Conservation (phyloP, 2,113 vertebrate species). For the Rhadina sibilatrix region DNA sequence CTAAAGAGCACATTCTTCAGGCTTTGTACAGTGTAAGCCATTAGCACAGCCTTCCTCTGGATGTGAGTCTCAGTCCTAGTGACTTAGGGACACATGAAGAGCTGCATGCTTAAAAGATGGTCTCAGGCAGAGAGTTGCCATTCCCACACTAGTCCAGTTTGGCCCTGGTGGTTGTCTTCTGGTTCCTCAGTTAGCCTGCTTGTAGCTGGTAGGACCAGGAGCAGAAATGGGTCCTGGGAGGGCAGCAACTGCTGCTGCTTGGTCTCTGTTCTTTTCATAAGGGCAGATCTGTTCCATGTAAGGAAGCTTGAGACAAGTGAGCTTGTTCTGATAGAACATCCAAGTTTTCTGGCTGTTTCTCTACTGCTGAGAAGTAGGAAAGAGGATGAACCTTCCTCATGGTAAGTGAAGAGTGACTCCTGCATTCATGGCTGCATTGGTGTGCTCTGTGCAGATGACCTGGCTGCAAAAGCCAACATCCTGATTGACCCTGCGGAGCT, state of each 20-base stretch:
- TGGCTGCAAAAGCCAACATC: constrained; percentile 92
- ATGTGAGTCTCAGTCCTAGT: background rate
- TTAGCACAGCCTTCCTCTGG: background rate
- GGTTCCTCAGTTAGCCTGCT: background rate
- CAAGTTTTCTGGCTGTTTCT: background rate
- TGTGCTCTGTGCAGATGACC: constrained; percentile 81
- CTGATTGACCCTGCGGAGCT: constrained; percentile 93
- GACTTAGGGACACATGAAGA: background rate
- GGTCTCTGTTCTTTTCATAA: background rate
- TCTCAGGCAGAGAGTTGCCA: background rate
- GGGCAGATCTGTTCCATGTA: background rate
- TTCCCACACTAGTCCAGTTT: background rate
- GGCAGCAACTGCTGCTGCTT: background rate
- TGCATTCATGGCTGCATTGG: background rate
- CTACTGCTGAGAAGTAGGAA: background rate
- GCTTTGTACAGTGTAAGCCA: background rate
- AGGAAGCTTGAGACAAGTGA: background rate
- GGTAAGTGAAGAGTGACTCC: background rate
- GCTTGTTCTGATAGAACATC: background rate
- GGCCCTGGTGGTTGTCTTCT: background rate
- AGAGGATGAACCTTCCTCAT: background rate
- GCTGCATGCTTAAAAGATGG: background rate
- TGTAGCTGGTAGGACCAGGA: background rate
- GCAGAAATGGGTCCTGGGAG: background rate
- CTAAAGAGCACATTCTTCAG: background rate